Conservation (phyloP, 30 jellyfish, hydroid and myxozoan species). For the Cassiopea andromeda region DNA sequence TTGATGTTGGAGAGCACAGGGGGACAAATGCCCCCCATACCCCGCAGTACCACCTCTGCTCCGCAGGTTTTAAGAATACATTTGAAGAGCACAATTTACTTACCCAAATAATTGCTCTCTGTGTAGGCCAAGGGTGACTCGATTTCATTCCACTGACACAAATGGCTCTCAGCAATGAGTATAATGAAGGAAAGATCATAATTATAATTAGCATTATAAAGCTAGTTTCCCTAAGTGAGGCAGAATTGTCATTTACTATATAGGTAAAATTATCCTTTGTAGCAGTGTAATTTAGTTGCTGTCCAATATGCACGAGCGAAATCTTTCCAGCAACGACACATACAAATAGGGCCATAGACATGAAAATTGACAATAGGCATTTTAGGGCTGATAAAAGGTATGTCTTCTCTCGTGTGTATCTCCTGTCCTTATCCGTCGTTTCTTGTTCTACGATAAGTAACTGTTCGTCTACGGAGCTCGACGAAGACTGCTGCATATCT, state of each 20-base stretch:
- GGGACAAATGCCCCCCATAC: too few relatives aligned
- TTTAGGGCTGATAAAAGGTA: conserved; percentile 62
- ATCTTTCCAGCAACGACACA: conserved; percentile 87
- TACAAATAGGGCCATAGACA: conserved; percentile 62
- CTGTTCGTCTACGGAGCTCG: conserved; percentile 16
- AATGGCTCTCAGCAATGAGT: conserved; percentile 60
- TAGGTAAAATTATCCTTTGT: not conserved
- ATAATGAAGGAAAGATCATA: conserved; percentile 67
- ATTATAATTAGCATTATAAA: conserved; percentile 78
- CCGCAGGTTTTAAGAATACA: too few relatives aligned
- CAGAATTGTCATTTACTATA: not conserved
- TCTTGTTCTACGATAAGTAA: conserved; percentile 78
- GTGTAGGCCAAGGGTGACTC: conserved; percentile 97
- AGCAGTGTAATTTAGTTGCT: conserved; percentile 24
- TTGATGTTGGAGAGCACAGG: too few relatives aligned
- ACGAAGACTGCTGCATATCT: not conserved
- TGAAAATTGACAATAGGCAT: conserved; percentile 57
- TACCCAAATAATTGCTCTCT: conserved; percentile 88
- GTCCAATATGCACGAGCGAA: conserved; percentile 81
- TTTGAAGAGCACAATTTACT: not conserved
- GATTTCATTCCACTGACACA: conserved; percentile 66
- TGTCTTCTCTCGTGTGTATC: conserved; percentile 76
- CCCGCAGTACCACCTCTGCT: too few relatives aligned
- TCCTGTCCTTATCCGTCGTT: conserved; percentile 34
- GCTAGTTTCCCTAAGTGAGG: conserved; percentile 61